Percentiles rank a stretch among this genome's conserved stretches.
These are phyloP conservation scores for Girardinus metallicus DNA, from an alignment of 2,797 vertebrate species.

Conservation along the genomic window DNA sequence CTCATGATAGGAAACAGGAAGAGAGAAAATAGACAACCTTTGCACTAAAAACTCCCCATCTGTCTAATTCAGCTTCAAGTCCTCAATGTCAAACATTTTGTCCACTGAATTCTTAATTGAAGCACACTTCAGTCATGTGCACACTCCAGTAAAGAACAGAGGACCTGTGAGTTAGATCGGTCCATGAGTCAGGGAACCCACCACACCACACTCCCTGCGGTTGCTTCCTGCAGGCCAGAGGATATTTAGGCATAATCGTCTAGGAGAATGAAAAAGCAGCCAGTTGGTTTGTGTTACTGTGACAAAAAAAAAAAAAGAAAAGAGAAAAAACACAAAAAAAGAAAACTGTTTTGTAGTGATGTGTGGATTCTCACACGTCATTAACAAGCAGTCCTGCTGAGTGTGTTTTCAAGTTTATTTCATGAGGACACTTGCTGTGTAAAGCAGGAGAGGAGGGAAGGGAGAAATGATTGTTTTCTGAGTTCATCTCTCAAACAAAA, in stretches of 20 bases:
- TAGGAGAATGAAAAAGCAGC: constrained; percentile 76
- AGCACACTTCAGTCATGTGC: constrained; percentile 80
- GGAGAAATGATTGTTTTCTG: constrained; percentile 77
- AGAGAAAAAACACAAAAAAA: neutral
- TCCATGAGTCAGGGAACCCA: constrained; percentile 49
- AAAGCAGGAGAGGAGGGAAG: constrained; percentile 69
- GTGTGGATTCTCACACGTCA: constrained; percentile 67
- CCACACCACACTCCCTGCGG: constrained; percentile 50
- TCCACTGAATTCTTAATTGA: constrained; percentile 72
- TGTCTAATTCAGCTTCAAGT: constrained; percentile 69
- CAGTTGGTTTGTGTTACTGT: constrained; percentile 72
- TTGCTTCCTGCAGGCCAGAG: constrained; percentile 54
- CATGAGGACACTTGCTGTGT: constrained; percentile 76
- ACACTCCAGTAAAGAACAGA: constrained; percentile 72
- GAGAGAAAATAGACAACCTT: constrained; percentile 69
- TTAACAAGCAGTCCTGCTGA: constrained; percentile 76
- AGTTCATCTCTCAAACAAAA: constrained; percentile 72
- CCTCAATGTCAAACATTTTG: constrained; percentile 59
- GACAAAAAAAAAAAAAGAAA: constrained; percentile 40
- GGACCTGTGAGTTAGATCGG: constrained; percentile 63
- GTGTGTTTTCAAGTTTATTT: constrained; percentile 76
- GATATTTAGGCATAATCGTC: constrained; percentile 65
- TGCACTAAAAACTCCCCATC: constrained; percentile 71
- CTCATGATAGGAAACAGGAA: constrained; percentile 66
- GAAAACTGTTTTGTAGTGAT: constrained; percentile 62